phyloP scores from a whole-genome alignment of 1,140 invertebrate genomes.

The Trinorchestia longiramus region DNA sequence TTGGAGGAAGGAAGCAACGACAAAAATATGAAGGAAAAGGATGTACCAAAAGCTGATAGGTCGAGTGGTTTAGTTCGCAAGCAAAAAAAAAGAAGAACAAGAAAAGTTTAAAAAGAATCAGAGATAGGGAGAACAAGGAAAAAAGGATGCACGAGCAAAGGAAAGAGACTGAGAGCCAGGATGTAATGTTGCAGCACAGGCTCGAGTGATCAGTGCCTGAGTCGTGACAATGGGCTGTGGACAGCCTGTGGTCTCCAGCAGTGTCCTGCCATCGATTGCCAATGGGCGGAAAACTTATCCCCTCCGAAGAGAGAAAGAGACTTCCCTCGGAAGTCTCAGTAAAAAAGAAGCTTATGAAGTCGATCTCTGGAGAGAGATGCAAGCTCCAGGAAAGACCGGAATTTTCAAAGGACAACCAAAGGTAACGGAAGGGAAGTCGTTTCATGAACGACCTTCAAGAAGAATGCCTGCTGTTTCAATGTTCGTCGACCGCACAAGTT shows the following conservation, averaged over 20 bases:
- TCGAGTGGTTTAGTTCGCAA: too few relatives aligned
- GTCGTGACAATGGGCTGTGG: not conserved
- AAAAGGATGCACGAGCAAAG: too few relatives aligned
- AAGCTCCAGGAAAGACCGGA: not conserved
- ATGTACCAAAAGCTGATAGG: too few relatives aligned
- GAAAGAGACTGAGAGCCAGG: too few relatives aligned
- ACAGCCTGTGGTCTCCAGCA: not conserved
- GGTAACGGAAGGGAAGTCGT: not conserved
- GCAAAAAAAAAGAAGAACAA: too few relatives aligned
- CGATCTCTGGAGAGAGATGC: slow-evolving; percentile 15
- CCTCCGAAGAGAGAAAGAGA: not conserved
- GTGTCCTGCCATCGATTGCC: slow-evolving; percentile 3
- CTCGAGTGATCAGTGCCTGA: not conserved
- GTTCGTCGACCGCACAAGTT: too few relatives aligned
- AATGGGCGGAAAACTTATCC: not conserved
- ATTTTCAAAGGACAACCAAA: not conserved
- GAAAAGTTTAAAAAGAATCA: too few relatives aligned
- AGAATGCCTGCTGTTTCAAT: not conserved
- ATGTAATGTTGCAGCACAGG: not conserved
- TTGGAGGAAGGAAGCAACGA: too few relatives aligned
- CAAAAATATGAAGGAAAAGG: too few relatives aligned
- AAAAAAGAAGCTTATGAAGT: slow-evolving; percentile 40
- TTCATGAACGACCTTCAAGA: not conserved
- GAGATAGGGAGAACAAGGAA: too few relatives aligned
- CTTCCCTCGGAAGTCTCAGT: not conserved